Conservation (phyloP, 2,797 vertebrate genomes). For the Acipenser transmontanus region DNA sequence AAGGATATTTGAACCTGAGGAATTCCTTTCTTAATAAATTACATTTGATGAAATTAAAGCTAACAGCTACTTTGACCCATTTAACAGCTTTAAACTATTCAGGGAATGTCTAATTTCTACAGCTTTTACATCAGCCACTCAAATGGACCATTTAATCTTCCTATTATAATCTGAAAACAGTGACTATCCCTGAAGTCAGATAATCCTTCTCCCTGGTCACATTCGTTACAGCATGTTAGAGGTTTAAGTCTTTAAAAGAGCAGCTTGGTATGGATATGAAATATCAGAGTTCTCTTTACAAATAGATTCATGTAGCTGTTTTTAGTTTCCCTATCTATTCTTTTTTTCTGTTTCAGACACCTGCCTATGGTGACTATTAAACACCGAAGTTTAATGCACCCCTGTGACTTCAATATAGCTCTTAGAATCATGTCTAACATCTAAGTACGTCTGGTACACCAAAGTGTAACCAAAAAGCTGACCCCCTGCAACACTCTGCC, state of each 20-base stretch:
- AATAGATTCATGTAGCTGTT: too few species aligned
- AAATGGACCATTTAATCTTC: slow-evolving; percentile 3
- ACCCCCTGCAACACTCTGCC: too few species aligned
- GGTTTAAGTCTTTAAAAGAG: not conserved
- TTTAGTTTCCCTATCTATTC: too few species aligned
- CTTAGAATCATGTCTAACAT: too few species aligned
- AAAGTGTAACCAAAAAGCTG: too few species aligned
- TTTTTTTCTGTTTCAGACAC: too few species aligned
- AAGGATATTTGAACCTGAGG: slow-evolving; percentile 10
- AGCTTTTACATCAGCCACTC: slow-evolving; percentile 13
- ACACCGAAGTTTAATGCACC: too few species aligned
- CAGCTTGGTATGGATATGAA: too few species aligned
- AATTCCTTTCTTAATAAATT: slow-evolving; percentile 16
- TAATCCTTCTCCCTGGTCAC: not conserved
- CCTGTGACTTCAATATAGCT: too few species aligned
- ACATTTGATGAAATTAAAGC: slow-evolving; percentile 21
- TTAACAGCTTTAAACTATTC: slow-evolving; percentile 15
- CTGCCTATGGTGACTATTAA: too few species aligned
- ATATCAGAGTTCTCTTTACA: too few species aligned
- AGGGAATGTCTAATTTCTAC: slow-evolving; percentile 22
- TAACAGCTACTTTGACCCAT: slow-evolving; percentile 13
- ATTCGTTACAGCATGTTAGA: not conserved
- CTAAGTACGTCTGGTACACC: too few species aligned
- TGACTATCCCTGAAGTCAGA: slow-evolving; percentile 1
- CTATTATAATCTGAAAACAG: not conserved